These are phyloP conservation scores for Recurvirostra avosetta DNA, from an alignment of 2,113 vertebrate genomes.

Conservation along the genomic window DNA sequence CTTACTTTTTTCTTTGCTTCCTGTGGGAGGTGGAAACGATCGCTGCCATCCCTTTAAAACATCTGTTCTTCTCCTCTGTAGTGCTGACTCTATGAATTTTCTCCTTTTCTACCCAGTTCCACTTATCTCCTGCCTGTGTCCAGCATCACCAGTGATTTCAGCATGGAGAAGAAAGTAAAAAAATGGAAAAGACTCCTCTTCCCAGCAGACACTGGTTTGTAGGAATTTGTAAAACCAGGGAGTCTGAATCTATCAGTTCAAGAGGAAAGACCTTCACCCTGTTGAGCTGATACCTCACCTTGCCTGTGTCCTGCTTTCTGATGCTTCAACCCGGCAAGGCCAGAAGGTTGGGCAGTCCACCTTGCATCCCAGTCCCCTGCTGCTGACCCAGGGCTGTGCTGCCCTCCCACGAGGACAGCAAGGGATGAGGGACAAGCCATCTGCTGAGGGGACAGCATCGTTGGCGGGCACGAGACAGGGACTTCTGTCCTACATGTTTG, in stretches of 20 bases:
- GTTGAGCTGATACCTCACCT: neutral
- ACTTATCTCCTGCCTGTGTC: neutral
- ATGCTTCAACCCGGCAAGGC: neutral
- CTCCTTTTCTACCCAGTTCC: neutral
- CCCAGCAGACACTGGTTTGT: neutral
- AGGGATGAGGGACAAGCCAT: neutral
- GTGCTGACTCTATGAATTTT: neutral
- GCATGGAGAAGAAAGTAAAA: neutral
- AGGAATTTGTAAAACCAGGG: neutral
- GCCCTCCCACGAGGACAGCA: neutral
- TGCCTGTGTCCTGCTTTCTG: neutral
- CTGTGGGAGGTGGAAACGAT: neutral
- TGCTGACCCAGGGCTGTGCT: neutral
- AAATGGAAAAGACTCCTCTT: neutral
- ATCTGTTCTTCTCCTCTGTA: neutral
- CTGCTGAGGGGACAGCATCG: neutral
- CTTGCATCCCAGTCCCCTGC: neutral
- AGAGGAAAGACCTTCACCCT: neutral
- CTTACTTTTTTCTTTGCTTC: neutral
- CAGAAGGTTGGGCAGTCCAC: neutral
- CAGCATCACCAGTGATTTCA: neutral
- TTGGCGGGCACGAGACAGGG: rapidly evolving
- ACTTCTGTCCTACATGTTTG: neutral
- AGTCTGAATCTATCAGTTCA: neutral
- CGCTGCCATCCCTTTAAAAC: neutral